Evolutionary conservation across 2,888 invertebrate genomes (phyloP).

Genomic region (Oscheius myriophilus): DNA sequence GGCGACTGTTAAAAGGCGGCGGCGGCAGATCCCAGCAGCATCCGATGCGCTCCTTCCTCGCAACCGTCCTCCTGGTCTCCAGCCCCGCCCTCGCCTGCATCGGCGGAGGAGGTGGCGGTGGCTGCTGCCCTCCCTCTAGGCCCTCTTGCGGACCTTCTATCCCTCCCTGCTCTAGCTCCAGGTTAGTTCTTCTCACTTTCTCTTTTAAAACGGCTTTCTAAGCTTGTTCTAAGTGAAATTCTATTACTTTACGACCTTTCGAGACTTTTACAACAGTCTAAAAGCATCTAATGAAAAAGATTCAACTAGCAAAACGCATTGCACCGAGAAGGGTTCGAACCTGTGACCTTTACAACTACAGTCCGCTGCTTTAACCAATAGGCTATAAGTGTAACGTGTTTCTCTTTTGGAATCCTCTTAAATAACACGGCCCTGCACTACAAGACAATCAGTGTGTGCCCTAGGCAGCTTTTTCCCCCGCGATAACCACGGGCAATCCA

Average conservation of each 20-base stretch:
- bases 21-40: conserved; percentile 19
- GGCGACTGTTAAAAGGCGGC: conserved; percentile 24
- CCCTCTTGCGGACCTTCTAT: conserved; percentile 44
- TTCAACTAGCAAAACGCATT: too few species aligned
- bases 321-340: too few species aligned
- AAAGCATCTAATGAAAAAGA: too few species aligned
- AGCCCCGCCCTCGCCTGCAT: conserved; percentile 40
- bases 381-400: too few species aligned
- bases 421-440: too few species aligned
- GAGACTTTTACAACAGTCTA: too few species aligned
- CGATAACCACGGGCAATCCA: background rate
- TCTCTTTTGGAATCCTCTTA: too few species aligned
- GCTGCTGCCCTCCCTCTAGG: conserved; percentile 52
- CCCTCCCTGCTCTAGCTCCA: conserved; percentile 61
- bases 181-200: conserved; percentile 38
- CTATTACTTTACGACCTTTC: too few species aligned
- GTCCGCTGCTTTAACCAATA: too few species aligned
- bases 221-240: background rate
- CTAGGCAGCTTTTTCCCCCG: background rate
- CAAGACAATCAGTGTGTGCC: too few species aligned
- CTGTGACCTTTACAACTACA: too few species aligned
- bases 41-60: conserved; percentile 32
- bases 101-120: conserved; percentile 44
- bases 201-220: background rate
- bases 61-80: conserved; percentile 45